Evolutionary conservation across 2,797 vertebrate genomes (phyloP), one percentile per base, ranked within the genome.

Genomic region (Fratercula arctica): DNA sequence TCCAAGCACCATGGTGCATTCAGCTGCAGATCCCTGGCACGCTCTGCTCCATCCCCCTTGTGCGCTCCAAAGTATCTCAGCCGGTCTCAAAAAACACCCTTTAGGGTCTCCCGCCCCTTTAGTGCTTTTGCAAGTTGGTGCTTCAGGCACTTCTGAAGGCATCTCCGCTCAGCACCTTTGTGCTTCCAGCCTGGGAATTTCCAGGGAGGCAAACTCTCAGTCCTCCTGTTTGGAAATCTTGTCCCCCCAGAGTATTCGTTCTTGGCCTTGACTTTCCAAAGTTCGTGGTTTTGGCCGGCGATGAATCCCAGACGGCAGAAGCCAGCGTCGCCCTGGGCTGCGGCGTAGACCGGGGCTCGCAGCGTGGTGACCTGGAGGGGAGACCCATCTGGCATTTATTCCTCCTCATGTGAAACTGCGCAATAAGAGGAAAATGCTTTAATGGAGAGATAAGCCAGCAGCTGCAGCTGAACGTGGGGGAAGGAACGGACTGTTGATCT

Each of bases 391-490:
- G 92, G 92, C 84, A 37, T 51, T 10, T 16, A 10, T 64, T 33
- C 84, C 88, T 74, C 63, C 74, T 69, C 61, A 28, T 48, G 88
- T 10, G 61, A 74, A 73, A 45, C 87, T 57, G 87, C 18, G 60
- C 87, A 78, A 74, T 33, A 19, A 83, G 84, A 89, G 85, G 85
- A 41, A 88, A 91, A 94, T 61, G 93, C 80, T 94, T 91, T 76
- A 56, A 61, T 35, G 41, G 37, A 31, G 64, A 93, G 96, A 96
- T 96, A 96, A 96, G 92, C 43, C 76, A 21, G 80, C 96, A 96
- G 96, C 95, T 96, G 96, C 89, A 92, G 93, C 93, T 91, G 89
- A 85, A 46, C 60, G 89, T 50, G 93, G 93, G 92, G 88, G 92
- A 68, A 59, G 92, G 73, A 64, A 25, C 66, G 51, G 80, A 20